Percentiles rank a stretch among this genome's conserved stretches.
These are phyloP conservation scores for Cynoglossus semilaevis DNA, from an alignment of 2,113 vertebrate species.

Conservation along the genomic window DNA sequence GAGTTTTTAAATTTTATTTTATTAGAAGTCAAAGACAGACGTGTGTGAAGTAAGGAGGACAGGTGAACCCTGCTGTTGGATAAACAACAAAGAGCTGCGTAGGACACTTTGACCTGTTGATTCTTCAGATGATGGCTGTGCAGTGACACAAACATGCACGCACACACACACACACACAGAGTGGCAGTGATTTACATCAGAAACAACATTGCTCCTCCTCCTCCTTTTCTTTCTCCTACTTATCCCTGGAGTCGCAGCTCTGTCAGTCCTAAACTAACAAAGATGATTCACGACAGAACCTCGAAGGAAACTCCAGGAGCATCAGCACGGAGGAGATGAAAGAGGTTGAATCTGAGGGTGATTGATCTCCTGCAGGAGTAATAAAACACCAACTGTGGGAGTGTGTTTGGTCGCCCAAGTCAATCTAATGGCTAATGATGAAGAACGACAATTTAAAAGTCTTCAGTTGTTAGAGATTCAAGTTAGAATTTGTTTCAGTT, in stretches of 20 bases:
- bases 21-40: not conserved
- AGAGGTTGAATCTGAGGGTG: too few species aligned
- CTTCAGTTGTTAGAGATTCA: too few species aligned
- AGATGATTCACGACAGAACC: not conserved
- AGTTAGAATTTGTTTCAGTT: too few species aligned
- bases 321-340: not conserved
- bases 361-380: too few species aligned
- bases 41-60: not conserved
- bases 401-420: too few species aligned
- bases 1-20: not conserved
- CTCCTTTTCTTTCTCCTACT: not conserved
- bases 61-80: not conserved
- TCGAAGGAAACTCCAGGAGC: too few species aligned
- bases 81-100: slow-evolving; percentile 3
- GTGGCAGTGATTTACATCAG: not conserved
- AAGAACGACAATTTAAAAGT: too few species aligned
- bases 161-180: too few species aligned
- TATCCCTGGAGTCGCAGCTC: not conserved
- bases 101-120: not conserved
- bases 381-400: too few species aligned
- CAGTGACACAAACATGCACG: not conserved
- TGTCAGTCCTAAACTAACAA: not conserved
- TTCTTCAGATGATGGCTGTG: not conserved
- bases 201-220: not conserved
- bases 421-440: too few species aligned